Evolutionary conservation across 2,888 invertebrate genomes (phyloP).

Genomic region (Caenorhabditis afra): DNA sequence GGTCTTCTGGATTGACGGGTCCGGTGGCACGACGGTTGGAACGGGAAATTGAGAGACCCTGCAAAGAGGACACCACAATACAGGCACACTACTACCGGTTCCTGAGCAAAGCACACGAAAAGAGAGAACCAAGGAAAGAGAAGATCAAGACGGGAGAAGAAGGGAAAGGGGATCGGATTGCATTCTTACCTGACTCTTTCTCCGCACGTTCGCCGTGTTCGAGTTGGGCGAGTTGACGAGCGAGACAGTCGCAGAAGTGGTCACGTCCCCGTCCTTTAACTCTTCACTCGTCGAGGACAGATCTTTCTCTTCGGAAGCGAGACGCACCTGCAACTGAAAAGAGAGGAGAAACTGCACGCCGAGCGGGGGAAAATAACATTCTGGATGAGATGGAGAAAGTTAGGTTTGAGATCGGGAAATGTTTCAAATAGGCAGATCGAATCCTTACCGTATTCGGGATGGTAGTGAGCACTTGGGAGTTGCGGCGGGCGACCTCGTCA

Average conservation of each 20-base stretch:
- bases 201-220: conserved; percentile 65
- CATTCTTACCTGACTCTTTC: conserved; percentile 70
- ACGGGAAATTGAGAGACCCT: conserved; percentile 69
- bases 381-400: not conserved
- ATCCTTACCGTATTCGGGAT: conserved; percentile 38
- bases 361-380: conserved; percentile 20
- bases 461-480: conserved; percentile 26
- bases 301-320: conserved; percentile 65
- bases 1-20: conserved; percentile 75
- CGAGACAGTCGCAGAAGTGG: conserved; percentile 61
- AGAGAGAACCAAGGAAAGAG: conserved; percentile 11
- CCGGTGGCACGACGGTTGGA: conserved; percentile 77
- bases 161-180: not conserved
- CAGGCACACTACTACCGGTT: conserved; percentile 17
- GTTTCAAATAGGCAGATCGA: not conserved
- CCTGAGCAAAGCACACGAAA: conserved; percentile 20
- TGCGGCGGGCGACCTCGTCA: conserved; percentile 58
- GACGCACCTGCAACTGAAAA: conserved; percentile 46
- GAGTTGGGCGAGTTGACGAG: conserved; percentile 49
- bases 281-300: conserved; percentile 51
- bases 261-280: conserved; percentile 46
- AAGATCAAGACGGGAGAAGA: not conserved
- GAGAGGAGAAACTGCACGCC: conserved; percentile 10
- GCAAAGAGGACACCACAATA: conserved; percentile 37
- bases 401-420: not conserved